Evolutionary conservation across 2,797 vertebrate species (phyloP), one percentile per base, ranked within the genome.

Genomic region (Hemitrygon akajei): DNA sequence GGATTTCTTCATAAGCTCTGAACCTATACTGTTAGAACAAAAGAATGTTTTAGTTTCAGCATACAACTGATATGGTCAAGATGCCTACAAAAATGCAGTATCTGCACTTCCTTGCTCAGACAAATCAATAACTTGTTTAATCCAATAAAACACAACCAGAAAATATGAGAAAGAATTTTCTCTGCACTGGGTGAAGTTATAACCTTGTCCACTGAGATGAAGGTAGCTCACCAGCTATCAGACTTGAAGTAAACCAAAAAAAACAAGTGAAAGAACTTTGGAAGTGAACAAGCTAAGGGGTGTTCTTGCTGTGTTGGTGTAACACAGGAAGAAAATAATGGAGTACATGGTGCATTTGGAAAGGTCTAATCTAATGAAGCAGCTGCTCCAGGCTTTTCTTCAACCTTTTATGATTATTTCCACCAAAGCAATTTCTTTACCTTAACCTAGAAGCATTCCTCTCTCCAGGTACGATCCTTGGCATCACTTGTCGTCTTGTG

Each of bases 111-210:
- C 63, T 89, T 37, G 66, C 86, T 89, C n/a, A 34, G 16, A 69
- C 66, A 89, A 16, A 89, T 89, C 86, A 69, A 89, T 89, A 89
- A 89, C 60, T 22, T n/a, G n/a, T 89, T 89, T 66, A 89, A 89
- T 89, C 86, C 86, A 37, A 89, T 89, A 69, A 89, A 89, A 89
- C 27, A n/a, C n/a, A 66, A 89, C 86, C 22, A 18, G 0, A 69
- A 34, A 89, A 69, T 16, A 11, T 63, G 9, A 18, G n/a, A 63
- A 69, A 69, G 86, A 37, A 30, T 20, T 22, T 69, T 69, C n/a
- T 18, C 34, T 89, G 63, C 30, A 89, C 34, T 2, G n/a, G 86
- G 37, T 66, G 63, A 89, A 69, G 69, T 69, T 66, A 66, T 66
- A 66, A 34, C n/a, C n/a, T 37, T 89, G n/a, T 34, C 86, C 10